These are phyloP conservation scores for Alligator sinensis DNA, from an alignment of 2,113 vertebrate species.

Conservation along the genomic window DNA sequence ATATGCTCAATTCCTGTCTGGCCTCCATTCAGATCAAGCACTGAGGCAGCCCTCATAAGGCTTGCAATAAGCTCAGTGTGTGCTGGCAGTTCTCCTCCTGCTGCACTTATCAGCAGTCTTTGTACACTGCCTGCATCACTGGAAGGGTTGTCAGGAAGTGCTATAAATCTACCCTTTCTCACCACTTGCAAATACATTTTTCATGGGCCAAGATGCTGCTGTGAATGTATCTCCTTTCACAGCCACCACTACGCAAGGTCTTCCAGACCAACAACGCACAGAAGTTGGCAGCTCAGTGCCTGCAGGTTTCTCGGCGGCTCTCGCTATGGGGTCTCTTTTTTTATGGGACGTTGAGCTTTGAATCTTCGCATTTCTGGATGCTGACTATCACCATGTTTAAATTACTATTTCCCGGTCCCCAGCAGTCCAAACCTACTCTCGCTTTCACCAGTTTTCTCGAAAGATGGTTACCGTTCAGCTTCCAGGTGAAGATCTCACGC, in stretches of 20 bases:
- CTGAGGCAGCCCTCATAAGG: accelerated
- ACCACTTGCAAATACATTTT: background rate
- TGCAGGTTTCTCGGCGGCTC: constrained; percentile 39
- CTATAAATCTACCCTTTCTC: background rate
- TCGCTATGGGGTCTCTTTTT: background rate
- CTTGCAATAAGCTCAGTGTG: accelerated
- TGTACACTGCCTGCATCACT: background rate
- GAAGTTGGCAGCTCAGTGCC: constrained; percentile 49
- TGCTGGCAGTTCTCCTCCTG: background rate
- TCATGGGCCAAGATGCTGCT: constrained; percentile 9
- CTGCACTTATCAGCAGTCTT: background rate
- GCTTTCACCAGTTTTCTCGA: background rate
- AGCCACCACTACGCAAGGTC: constrained; percentile 2
- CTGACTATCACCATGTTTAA: constrained; percentile 30
- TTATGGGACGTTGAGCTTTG: background rate
- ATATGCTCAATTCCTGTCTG: accelerated
- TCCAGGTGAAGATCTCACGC: background rate
- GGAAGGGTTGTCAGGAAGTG: constrained; percentile 15
- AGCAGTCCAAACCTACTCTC: background rate
- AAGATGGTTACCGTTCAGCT: background rate
- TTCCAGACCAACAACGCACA: constrained; percentile 27
- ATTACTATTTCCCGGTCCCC: background rate
- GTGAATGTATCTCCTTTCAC: constrained; percentile 31
- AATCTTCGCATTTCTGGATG: constrained; percentile 15
- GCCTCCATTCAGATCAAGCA: background rate